Base-by-base conservation (phyloP, 2,797 vertebrate genomes). In the Gephyroberyx darwinii region DNA sequence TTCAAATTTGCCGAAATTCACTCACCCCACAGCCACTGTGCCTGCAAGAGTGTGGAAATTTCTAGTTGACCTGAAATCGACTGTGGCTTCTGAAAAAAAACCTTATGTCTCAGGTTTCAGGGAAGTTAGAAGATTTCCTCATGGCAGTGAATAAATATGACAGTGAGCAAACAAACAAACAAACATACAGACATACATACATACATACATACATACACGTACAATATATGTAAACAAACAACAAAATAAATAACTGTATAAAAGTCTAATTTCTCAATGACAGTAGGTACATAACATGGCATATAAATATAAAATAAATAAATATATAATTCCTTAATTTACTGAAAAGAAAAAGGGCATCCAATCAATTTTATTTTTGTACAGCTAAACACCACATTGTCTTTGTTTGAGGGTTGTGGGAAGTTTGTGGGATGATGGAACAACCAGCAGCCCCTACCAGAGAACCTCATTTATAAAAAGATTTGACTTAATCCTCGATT, bases 11-110 rank as follows among this genome's bases (percentile, higher is more conserved):
- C 61, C 55, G 62, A 50, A 65, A 65, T 17, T 31, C 51, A 7
- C 9, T 56, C 50, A 39, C 54, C 33, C 33, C 68, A 67, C 61
- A 5, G 20, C 39, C 39, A 10, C 39, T 41, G 39, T 20, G 63
- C 56, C 56, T 33, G 48, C 9, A 9, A 41, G 39, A 41, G 39
- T 9, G 39, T 10, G 39, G 39, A 41, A 64, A 79, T 75, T 59
- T 50, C 53, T 16, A 13, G 26, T 37, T 69, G 55, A 78, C 70
- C 71, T 60, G n/a, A 81, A 81, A 81, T 65, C 22, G 5, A 63
- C 55, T 14, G 31, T 78, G 74, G 55, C 61, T 60, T 71, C 68
- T 14, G 4, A 48, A 67, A 75, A 89, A 78, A 12, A 65, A 26
- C 22, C 56, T 78, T 81, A 65, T 58, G 62, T 65, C 20, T 57